Evolutionary conservation across 92 coral and sea anemone genomes (phyloP), one percentile per base, ranked within the genome.

Genomic region (Epizoanthus stellaris): DNA sequence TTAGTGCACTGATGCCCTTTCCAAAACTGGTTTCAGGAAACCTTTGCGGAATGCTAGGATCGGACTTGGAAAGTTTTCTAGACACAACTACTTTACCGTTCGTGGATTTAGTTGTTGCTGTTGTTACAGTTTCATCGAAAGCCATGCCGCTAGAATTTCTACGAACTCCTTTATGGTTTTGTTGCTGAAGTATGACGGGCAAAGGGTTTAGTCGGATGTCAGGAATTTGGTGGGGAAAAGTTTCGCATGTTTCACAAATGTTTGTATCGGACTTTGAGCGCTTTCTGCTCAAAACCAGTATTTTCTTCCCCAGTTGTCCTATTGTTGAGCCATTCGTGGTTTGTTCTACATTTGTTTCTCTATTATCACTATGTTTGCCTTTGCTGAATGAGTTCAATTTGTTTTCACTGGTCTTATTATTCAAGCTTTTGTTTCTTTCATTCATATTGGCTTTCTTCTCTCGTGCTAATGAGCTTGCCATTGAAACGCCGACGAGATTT

Each of bases 21-120:
- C 56, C 56, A 52, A 52, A 52, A 0, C 36, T 12, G 34, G 59
- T 47, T 14, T 21, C 42, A 19, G 77, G 12, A 21, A n/a, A 70
- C 11, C 38, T 21, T 39, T 43, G 20, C 15, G n/a, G 30, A 19
- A 72, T 54, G 2, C 16, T 57, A 49, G 77, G 13, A 40, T 72
- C 77, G 13, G 77, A 72, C 36, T 40, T 43, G 0, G 77, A 72
- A 17, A 17, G 34, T 72, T 72, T 72, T 72, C 77, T 72, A 42
- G 77, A 72, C 10, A 72, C 9, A 17, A 30, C 2, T 14, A 36
- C 25, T 43, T 42, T 43, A 12, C 6, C 8, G 21, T 30, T 14
- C 40, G 40, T 71, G 38, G 21, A 52, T 43, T 45, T 42, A 19
- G 17, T 10, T 23, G 45, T 71, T 0, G 6, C n/a, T 19, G 39